phyloP scores from a whole-genome alignment of 2,797 vertebrate species.

The Gymnothorax reevesii region DNA sequence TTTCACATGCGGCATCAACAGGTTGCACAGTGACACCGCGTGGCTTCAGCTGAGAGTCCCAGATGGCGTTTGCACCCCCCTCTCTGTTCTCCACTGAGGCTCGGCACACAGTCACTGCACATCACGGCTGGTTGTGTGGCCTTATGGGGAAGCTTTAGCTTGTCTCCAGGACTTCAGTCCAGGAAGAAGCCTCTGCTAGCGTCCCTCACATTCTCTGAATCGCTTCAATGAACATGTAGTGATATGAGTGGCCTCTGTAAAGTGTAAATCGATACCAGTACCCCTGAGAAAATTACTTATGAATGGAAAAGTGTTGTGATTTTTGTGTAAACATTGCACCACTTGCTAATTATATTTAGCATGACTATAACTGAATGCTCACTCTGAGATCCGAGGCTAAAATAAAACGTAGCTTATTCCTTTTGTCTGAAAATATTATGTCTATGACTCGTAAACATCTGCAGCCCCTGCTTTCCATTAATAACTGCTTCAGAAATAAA shows the following conservation, averaged over 20 bases:
- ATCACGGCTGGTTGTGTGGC: neutral
- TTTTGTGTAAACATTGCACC: neutral
- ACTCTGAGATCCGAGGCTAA: neutral
- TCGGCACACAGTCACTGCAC: neutral
- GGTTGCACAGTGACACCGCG: neutral
- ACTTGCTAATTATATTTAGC: neutral
- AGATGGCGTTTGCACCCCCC: neutral
- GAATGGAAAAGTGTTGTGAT: neutral
- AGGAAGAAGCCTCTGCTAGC: neutral
- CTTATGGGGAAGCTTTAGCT: neutral
- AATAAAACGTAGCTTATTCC: neutral
- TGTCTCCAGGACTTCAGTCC: neutral
- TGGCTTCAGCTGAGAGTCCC: neutral
- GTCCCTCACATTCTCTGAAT: neutral
- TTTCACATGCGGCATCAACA: neutral
- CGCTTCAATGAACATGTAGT: neutral
- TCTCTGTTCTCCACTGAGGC: neutral
- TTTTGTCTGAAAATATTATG: neutral
- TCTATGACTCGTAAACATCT: neutral
- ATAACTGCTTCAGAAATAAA: neutral
- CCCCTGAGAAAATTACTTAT: neutral
- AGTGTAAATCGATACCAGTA: neutral
- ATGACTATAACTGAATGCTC: neutral
- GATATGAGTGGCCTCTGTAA: neutral
- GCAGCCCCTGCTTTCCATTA: neutral